Conservation (phyloP, 2,888 invertebrate species). For the Arenicola marina region DNA sequence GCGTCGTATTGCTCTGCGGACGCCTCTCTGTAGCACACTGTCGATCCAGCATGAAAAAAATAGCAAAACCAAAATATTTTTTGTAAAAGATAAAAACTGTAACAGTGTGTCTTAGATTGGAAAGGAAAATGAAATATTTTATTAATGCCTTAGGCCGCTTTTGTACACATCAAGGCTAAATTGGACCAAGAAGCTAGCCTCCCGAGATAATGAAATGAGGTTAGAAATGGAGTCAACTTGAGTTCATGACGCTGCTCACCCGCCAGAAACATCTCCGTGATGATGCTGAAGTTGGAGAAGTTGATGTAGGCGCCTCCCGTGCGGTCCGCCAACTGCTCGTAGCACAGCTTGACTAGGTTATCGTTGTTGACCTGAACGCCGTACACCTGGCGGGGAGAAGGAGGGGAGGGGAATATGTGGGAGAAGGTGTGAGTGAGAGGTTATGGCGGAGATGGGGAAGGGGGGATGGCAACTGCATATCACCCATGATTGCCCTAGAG, state of each 20-base stretch:
- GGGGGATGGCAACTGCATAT: too few relatives aligned
- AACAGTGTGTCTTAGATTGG: not conserved
- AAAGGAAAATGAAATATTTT: not conserved
- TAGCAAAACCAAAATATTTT: not conserved
- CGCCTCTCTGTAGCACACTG: conserved; percentile 3
- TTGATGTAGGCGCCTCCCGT: conserved; percentile 48
- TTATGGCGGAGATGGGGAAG: too few relatives aligned
- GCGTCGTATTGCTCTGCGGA: not conserved
- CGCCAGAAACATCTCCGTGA: conserved; percentile 56
- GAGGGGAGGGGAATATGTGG: too few relatives aligned
- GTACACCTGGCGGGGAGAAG: too few relatives aligned
- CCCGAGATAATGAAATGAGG: too few relatives aligned
- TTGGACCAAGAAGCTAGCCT: too few relatives aligned
- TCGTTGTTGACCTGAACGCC: conserved; percentile 43
- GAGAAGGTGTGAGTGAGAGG: too few relatives aligned
- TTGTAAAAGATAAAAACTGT: not conserved
- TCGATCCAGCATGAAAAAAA: not conserved
- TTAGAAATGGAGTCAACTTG: not conserved
- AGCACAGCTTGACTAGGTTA: conserved; percentile 35
- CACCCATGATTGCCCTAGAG: too few relatives aligned
- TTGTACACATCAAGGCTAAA: too few relatives aligned
- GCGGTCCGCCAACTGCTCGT: conserved; percentile 45
- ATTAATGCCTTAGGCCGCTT: not conserved
- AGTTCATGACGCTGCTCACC: conserved; percentile 34
- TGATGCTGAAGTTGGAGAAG: conserved; percentile 47